Evolutionary conservation across 2,797 vertebrate species (phyloP), one percentile per base, ranked within the genome.

Genomic region (Cirrhinus molitorella): DNA sequence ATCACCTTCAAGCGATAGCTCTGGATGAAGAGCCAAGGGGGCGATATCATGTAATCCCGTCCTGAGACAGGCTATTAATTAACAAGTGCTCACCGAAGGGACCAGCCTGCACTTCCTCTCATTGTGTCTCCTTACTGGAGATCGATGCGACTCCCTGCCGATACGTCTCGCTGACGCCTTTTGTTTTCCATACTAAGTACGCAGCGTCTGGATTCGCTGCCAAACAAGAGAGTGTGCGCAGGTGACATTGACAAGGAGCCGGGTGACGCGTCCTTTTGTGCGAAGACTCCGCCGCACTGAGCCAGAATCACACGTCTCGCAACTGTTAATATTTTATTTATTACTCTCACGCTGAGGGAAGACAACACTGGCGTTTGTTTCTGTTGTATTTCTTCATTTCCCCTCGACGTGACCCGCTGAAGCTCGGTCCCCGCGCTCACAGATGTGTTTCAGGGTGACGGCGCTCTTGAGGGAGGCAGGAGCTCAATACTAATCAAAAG

Each of bases 11-110:
- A 75, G 80, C 82, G 55, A 75, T 49, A 55, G 83, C 87, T 84
- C 77, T 82, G 83, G 81, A 88, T 89, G 83, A 86, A 89, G 85
- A 88, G 85, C 85, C 85, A 63, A 9, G 53, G 78, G 81, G 87
- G 88, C 86, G 87, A 90, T 89, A 91, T 91, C 88, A 91, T 89
- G 91, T 85, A 85, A 85, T 89, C 88, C 90, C 87, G 85, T 86
- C 81, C 81, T 63, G 87, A 89, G 91, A 92, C 89, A 90, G 87
- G 86, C 92, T 90, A 92, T 94, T 94, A 93, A 95, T 95, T 94
- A 95, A 93, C 93, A 92, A 90, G 85, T 92, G 86, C 87, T 90
- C 68, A 85, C 79, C 87, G 88, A 88, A 91, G 87, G 88, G 80
- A 89, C 85, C 82, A 55, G 87, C 82, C 74, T 90, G 86, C 73